Percentiles rank a stretch among this genome's conserved stretches.
phyloP scores from a whole-genome alignment of 2,888 invertebrate species.

The Brachyopa scutellaris region DNA sequence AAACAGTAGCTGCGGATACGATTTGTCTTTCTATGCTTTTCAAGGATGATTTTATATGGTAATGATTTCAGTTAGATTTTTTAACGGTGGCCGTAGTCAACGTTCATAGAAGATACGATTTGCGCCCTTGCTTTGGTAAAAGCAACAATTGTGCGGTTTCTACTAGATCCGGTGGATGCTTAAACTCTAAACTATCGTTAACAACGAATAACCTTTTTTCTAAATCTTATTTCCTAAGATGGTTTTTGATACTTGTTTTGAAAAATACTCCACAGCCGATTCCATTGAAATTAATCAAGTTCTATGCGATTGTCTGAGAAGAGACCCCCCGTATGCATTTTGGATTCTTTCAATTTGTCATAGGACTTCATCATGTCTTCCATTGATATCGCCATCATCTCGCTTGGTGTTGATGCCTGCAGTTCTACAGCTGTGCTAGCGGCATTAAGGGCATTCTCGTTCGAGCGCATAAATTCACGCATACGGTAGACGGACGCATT shows the following conservation, averaged over 20 bases:
- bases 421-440: constrained; percentile 25
- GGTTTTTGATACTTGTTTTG: constrained; percentile 45
- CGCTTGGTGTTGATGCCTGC: constrained; percentile 24
- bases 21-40: too few species aligned
- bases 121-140: background rate
- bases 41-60: background rate
- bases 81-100: background rate
- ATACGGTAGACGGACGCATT: constrained; percentile 93
- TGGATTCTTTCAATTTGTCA: constrained; percentile 89
- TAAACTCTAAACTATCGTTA: constrained; percentile 3
- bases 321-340: constrained; percentile 83
- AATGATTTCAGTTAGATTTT: background rate
- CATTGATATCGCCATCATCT: constrained; percentile 90
- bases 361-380: constrained; percentile 89
- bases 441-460: constrained; percentile 66
- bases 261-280: too few species aligned
- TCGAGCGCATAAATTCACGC: constrained; percentile 85
- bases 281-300: too few species aligned
- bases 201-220: constrained; percentile 22
- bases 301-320: constrained; percentile 79
- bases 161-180: constrained; percentile 2
- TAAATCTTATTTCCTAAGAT: constrained; percentile 24
- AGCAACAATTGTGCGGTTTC: constrained; percentile 39
- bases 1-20: too few species aligned
- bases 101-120: background rate